phyloP scores from a whole-genome alignment of 2,113 vertebrate species.

The Eublepharis macularius region DNA sequence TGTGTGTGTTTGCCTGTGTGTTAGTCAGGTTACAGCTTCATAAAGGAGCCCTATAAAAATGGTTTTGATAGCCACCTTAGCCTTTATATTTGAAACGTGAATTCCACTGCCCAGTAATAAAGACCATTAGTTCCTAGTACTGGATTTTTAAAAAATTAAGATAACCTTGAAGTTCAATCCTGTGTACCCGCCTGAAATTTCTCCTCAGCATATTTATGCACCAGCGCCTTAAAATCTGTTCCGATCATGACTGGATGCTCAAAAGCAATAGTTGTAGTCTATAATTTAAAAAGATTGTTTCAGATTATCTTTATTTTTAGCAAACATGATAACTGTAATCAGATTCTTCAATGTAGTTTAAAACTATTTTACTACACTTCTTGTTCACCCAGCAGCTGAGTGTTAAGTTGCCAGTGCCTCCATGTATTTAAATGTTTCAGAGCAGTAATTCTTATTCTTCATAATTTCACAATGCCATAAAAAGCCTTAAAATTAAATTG shows the following conservation, averaged over 20 bases:
- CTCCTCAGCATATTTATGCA: not conserved
- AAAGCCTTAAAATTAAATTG: accelerated
- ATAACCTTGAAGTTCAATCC: not conserved
- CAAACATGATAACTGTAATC: not conserved
- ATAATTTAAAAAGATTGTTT: not conserved
- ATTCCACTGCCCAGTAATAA: not conserved
- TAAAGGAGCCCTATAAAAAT: not conserved
- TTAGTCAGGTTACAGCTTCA: not conserved
- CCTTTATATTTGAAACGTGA: not conserved
- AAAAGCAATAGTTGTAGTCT: not conserved
- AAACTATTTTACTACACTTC: not conserved
- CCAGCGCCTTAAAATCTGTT: not conserved
- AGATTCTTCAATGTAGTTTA: not conserved
- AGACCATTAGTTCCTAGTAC: not conserved
- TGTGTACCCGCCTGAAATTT: not conserved
- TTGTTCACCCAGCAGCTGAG: accelerated
- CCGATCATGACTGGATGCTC: not conserved
- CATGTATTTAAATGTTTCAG: not conserved
- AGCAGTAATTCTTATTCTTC: not conserved
- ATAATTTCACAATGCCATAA: accelerated
- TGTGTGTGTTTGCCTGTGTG: not conserved
- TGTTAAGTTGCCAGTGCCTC: accelerated
- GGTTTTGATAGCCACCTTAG: not conserved
- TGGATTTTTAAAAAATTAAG: not conserved
- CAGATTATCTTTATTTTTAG: not conserved